A percentile compares a stretch with the other conserved stretches of the same genome.
These are phyloP conservation scores for Haemorhous mexicanus DNA, from an alignment of 2,113 vertebrate species.

Conservation along the genomic window DNA sequence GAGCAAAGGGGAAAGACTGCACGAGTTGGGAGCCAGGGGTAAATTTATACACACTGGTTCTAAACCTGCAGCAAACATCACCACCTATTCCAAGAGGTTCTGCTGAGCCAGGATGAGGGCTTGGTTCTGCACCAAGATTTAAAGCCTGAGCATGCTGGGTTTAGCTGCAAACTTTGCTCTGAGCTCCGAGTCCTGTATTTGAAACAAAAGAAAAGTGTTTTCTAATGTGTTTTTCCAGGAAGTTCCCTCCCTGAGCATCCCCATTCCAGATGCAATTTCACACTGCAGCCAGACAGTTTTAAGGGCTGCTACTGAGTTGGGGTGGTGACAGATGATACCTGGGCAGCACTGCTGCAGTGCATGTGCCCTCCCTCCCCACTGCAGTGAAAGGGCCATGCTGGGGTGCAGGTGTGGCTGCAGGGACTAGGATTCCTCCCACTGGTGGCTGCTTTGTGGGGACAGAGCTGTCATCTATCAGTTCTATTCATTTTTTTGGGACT, in stretches of 20 bases:
- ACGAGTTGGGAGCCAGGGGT: not conserved
- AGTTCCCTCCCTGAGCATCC: not conserved
- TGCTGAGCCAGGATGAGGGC: not conserved
- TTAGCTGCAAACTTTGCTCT: not conserved
- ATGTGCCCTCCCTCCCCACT: not conserved
- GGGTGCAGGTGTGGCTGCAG: not conserved
- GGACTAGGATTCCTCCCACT: not conserved
- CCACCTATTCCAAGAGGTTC: not conserved
- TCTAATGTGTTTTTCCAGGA: slow-evolving; percentile 11
- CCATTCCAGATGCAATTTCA: not conserved
- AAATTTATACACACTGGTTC: not conserved
- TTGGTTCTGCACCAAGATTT: slow-evolving; percentile 9
- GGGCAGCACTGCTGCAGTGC: not conserved
- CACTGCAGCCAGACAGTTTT: not conserved
- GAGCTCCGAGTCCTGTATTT: not conserved
- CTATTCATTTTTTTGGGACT: not conserved
- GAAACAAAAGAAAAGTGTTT: not conserved
- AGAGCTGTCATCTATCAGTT: not conserved
- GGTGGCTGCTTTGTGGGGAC: not conserved
- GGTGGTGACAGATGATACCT: not conserved
- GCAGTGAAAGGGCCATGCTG: not conserved
- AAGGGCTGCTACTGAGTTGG: not conserved
- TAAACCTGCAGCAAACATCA: not conserved
- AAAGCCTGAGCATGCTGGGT: not conserved
- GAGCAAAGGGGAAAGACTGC: not conserved